These are phyloP conservation scores for Nannospalax galili DNA, from an alignment of 2,113 vertebrate genomes.

Conservation along the genomic window DNA sequence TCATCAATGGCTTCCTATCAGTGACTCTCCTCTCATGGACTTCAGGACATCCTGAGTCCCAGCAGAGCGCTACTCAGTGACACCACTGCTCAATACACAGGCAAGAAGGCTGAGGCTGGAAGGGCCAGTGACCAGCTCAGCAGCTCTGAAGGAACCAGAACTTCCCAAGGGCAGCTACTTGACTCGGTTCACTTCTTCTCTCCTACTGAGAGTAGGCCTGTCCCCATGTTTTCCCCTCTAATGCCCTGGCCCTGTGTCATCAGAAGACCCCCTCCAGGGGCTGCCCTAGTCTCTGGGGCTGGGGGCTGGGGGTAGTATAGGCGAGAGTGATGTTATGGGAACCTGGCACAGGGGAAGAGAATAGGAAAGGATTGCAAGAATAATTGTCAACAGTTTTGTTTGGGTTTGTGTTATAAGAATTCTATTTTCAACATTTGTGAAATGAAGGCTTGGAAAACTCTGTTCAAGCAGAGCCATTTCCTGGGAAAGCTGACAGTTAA, in stretches of 20 bases:
- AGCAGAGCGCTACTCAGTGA: too few relatives aligned
- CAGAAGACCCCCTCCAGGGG: background rate
- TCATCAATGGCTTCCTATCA: background rate
- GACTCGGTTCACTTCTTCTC: fast-evolving
- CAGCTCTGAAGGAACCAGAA: background rate
- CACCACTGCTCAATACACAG: background rate
- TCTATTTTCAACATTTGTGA: conserved; percentile 31
- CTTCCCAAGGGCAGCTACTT: background rate
- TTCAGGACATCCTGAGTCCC: background rate
- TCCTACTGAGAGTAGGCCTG: background rate
- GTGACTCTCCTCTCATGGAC: fast-evolving
- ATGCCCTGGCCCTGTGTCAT: fast-evolving
- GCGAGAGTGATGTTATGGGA: too few relatives aligned
- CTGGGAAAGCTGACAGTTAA: conserved; percentile 44
- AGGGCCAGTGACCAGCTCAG: background rate
- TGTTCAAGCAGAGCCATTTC: conserved; percentile 50
- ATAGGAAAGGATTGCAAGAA: background rate
- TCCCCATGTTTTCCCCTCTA: background rate
- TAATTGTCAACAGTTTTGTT: background rate
- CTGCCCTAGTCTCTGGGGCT: background rate
- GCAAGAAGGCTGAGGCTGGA: background rate
- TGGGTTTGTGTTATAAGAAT: conserved; percentile 42
- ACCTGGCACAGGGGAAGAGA: background rate
- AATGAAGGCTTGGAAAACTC: conserved; percentile 4
- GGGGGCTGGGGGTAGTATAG: background rate